These are phyloP conservation scores for Opisthograptis luteolata DNA, from an alignment of 2,888 invertebrate species.

Conservation along the genomic window DNA sequence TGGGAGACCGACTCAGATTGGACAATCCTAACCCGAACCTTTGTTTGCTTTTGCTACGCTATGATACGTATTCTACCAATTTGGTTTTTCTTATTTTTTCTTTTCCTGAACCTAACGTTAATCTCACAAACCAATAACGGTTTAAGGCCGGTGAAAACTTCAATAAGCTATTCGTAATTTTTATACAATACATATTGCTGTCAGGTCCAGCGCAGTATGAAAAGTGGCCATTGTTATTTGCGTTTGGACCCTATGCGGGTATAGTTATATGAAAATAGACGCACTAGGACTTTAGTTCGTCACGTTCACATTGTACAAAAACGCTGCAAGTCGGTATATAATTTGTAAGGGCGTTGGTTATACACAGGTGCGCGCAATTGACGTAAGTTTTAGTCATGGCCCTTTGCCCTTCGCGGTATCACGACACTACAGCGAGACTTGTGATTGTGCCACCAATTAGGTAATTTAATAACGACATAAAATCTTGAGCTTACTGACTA, in stretches of 20 bases:
- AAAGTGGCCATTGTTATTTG: neutral
- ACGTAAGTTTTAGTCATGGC: constrained; percentile 53
- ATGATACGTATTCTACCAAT: no score
- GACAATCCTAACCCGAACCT: no score
- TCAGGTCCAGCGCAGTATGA: no score
- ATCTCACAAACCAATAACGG: no score
- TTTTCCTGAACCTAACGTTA: no score
- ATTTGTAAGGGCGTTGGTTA: constrained; percentile 41
- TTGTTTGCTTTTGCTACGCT: no score
- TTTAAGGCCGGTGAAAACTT: no score
- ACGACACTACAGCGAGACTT: constrained; percentile 43
- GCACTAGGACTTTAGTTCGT: neutral
- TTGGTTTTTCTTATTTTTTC: no score
- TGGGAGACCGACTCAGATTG: no score
- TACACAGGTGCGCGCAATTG: constrained; percentile 49
- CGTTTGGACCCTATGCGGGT: neutral
- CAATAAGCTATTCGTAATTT: no score
- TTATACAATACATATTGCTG: no score
- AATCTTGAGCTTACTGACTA: neutral
- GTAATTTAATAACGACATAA: constrained; percentile 14
- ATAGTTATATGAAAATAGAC: neutral
- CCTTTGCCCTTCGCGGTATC: constrained; percentile 59
- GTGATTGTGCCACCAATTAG: constrained; percentile 34
- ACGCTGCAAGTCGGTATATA: constrained; percentile 20
- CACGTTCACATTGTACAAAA: no score